Evolutionary conservation across 2,797 vertebrate genomes (phyloP), one percentile per base, ranked within the genome.

Genomic region (Enteromius viviparus): DNA sequence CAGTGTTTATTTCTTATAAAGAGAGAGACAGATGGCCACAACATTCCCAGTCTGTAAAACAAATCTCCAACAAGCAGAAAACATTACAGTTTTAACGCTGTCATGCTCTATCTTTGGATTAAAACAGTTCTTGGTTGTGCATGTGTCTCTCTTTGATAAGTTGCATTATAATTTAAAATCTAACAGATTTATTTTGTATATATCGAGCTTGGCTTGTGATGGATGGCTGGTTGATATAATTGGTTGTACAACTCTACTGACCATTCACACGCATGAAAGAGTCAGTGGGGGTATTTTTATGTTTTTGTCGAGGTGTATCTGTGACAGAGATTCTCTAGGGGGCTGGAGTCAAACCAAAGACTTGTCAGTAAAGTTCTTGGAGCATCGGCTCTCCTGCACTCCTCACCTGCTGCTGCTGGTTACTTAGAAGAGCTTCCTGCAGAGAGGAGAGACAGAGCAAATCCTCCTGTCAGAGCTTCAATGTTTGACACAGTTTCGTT

Each of bases 251-350:
- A 82, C 32, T 19, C 10, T 70, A 75, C 58, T 66, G 45, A 75
- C 70, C 80, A 53, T 68, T 79, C 64, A 26, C 58, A 75, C n/a
- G 15, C 58, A 40, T 82, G 80, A 75, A 65, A 82, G 70, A 47
- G 26, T 45, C 37, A 80, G 66, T 45, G 17, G 7, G 21, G 14
- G 12, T 58, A 10, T 40, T 68, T 34, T 78, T 15, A 3, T 42
- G 53, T 15, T 80, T 70, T 62, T 47, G 53, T 62, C 9, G 19
- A 81, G 40, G 26, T 72, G n/a, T 72, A 47, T 58, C 65, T 82
- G 45, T 66, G 80, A 75, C 70, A 65, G n/a, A 74, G 58, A 40
- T 75, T 65, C 58, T 65, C 69, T 1, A 15, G 40, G 40, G 26
- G 69, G n/a, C 70, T 47, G 15, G 55, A 81, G 70, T 34, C 42